Base-by-base conservation (phyloP, 2,888 invertebrate genomes). In the Drosophila phalerata region DNA sequence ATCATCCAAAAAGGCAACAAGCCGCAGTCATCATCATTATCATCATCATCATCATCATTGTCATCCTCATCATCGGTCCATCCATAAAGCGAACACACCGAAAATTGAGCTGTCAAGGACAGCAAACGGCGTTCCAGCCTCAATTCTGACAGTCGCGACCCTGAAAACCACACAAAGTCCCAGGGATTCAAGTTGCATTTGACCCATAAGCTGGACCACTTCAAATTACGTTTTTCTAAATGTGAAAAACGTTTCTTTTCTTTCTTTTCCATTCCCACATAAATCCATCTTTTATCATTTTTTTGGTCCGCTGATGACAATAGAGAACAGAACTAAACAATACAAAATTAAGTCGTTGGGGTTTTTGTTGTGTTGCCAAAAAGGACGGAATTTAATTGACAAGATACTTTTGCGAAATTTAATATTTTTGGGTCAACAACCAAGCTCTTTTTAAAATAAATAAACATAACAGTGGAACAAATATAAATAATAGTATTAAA, bases 1-100 rank as follows among this genome's bases (percentile, higher is more conserved):
- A 40, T 37, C 34, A 49, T 72, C 64, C 43, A 62, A 73, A 81
- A 85, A 85, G 81, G 81, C 85, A 81, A 79, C 81, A 81, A 85
- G 85, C 85, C 85, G 64, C 62, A 32, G 6, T 11, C 37, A 10
- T 47, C 58, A 2, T n/a, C 22, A 22, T 22, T 4, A 19, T 19
- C 19, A 19, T 6, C 37, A 10, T 47, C 58, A 2, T n/a, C 30
- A 19, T 38, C 30, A 2, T n/a, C 22, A 22, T 22, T 4, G 3
- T 19, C 19, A 19, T 6, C 37, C 6, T 47, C 58, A 2, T n/a
- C 30, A 19, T 38, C 30, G 55, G 55, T 32, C 52, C 38, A 40
- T 56, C 58, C 77, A 79, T 80, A 80, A 80, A 79, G 72, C 68
- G 61, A 60, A 61, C 72, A 53, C 38, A 38, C 67, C 69, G 40